Evolutionary conservation across 2,888 invertebrate species (phyloP), one percentile per base, ranked within the genome.

Genomic region (Ornithoptera alexandrae): DNA sequence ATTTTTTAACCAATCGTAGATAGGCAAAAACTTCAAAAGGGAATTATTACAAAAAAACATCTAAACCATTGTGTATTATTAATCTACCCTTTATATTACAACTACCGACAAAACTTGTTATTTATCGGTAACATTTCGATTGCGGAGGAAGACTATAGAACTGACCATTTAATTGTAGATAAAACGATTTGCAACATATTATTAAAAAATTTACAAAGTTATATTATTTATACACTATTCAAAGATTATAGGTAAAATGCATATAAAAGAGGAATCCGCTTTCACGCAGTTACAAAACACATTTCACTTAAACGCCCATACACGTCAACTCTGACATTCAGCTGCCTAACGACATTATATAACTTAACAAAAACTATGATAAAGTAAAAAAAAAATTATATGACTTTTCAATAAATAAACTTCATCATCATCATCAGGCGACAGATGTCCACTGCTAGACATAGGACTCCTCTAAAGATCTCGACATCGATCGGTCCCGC

Each of bases 251-350:
- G 18, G 1, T 22, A 57, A 57, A 20, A 57, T 20, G 17, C 36
- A 30, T 20, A 56, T 46, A 58, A 59, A 46, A 50, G 58, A 62
- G 63, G 63, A 68, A 63, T 36, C 63, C 20, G 36, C 68, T 68
- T 68, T 68, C 68, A 20, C 68, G 46, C 8, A 20, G 57, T 22
- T 56, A 62, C 7, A 39, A 53, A 20, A n/a, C n/a, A n/a, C 20
- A 63, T 22, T 63, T 59, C 50, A 46, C 50, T 36, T 58, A 30
- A 58, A 30, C 57, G 20, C 39, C 24, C 67, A 42, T 5, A 58
- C 58, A 17, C 50, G 2, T 50, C 58, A 22, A 58, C 24, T 12
- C 58, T 24, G 58, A 58, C 58, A 58, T 58, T 58, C 24, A 22
- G 10, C 22, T 15, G 22, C 20, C 24, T 58, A 24, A 58, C 22